Conservation (phyloP, 35 echinoderm and acorn worm species). For the Anneissia japonica region DNA sequence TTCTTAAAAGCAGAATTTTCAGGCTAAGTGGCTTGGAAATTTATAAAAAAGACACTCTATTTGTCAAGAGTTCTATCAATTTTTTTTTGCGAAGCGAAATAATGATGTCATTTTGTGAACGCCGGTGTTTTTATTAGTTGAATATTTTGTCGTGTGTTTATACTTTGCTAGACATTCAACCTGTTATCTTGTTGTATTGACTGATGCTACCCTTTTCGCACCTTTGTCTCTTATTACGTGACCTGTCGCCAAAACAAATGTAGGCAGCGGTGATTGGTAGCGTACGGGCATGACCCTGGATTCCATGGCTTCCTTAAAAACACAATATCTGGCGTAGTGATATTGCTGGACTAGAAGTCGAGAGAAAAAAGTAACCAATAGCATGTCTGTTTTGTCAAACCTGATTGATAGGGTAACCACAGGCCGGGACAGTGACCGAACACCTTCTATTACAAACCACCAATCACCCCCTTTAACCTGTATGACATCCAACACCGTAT, state of each 20-base stretch:
- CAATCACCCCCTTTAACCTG: slow-evolving; percentile 94
- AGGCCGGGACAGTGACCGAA: slow-evolving; percentile 67
- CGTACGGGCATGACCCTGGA: neutral
- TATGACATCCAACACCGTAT: slow-evolving; percentile 91
- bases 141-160: neutral
- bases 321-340: neutral
- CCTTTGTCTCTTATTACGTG: neutral
- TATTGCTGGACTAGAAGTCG: neutral
- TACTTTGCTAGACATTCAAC: neutral
- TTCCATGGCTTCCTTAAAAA: neutral
- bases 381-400: neutral
- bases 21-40: neutral
- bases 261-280: neutral
- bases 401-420: slow-evolving; percentile 16
- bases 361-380: neutral
- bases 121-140: neutral
- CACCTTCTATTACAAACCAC: slow-evolving; percentile 78
- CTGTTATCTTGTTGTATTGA: neutral
- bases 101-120: neutral
- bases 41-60: neutral
- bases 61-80: neutral
- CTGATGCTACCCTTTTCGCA: neutral
- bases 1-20: neutral
- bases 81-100: neutral
- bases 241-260: neutral